These are phyloP conservation scores for Drosophila ercepeae DNA, from an alignment of 1,140 invertebrate species.

Conservation along the genomic window DNA sequence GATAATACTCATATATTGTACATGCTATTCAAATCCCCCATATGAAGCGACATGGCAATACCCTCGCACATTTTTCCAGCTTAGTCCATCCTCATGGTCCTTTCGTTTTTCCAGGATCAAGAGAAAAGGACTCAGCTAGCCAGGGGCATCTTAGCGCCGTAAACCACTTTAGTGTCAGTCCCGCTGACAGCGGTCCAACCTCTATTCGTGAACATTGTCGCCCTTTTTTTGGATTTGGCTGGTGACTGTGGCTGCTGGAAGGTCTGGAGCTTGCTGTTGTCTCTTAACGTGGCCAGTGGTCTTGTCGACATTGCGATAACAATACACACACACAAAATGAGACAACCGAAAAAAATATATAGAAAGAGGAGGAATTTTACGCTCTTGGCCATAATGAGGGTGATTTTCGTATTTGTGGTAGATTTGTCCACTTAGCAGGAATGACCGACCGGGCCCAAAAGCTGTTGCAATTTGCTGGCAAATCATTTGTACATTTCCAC, in stretches of 20 bases:
- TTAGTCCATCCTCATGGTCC: not conserved
- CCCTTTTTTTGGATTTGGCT: constrained; percentile 42
- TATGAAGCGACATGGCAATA: constrained; percentile 11
- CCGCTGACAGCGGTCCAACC: constrained; percentile 75
- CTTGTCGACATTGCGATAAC: constrained; percentile 77
- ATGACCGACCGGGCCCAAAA: constrained; percentile 69
- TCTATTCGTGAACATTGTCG: constrained; percentile 72
- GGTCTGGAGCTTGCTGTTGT: constrained; percentile 44
- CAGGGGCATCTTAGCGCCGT: constrained; percentile 76
- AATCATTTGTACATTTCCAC: constrained; percentile 81
- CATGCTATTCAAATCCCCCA: constrained; percentile 27
- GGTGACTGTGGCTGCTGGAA: constrained; percentile 12
- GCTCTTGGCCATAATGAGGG: constrained; percentile 80
- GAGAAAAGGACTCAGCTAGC: constrained; percentile 22
- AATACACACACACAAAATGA: constrained; percentile 33
- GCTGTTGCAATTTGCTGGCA: constrained; percentile 74
- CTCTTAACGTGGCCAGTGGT: constrained; percentile 78
- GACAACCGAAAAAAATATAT: constrained; percentile 3
- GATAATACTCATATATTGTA: not conserved
- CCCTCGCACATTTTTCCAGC: constrained; percentile 10
- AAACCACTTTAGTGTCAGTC: constrained; percentile 82
- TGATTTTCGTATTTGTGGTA: constrained; percentile 83
- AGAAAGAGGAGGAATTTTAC: constrained; percentile 54
- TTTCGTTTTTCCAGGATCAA: not conserved
- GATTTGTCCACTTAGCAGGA: constrained; percentile 83